phyloP scores from a whole-genome alignment of 2,797 vertebrate species.

The Poecilia velifera region DNA sequence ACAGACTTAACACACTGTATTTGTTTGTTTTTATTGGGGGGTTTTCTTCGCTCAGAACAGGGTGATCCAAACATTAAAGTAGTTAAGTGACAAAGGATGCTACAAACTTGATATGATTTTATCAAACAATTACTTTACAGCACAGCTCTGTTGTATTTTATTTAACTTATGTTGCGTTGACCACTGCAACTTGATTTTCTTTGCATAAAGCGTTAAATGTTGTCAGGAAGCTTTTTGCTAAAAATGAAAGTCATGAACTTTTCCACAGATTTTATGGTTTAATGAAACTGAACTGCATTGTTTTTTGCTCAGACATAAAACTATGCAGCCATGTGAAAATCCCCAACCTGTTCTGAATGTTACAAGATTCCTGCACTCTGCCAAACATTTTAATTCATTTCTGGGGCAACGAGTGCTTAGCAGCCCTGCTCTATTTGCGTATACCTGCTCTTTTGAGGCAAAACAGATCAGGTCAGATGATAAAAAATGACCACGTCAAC shows the following conservation, averaged over 20 bases:
- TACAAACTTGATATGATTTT: not conserved
- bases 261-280: not conserved
- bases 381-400: slow-evolving; percentile 7
- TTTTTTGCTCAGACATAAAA: not conserved
- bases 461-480: slow-evolving; percentile 35
- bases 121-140: not conserved
- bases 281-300: not conserved
- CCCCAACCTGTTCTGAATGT: not conserved
- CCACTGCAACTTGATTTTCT: not conserved
- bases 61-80: too few relatives aligned
- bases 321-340: not conserved
- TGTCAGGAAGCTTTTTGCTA: not conserved
- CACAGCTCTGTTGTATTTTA: not conserved
- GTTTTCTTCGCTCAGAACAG: not conserved
- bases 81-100: not conserved
- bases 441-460: slow-evolving; percentile 4
- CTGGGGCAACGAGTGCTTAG: not conserved
- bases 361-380: not conserved
- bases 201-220: not conserved
- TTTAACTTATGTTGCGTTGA: not conserved
- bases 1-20: not conserved
- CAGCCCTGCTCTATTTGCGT: not conserved
- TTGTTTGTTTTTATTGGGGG: not conserved
- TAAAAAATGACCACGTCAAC: slow-evolving; percentile 24
- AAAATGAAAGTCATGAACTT: not conserved